Conservation (phyloP, 1,140 invertebrate genomes). For the Conus betulinus region DNA sequence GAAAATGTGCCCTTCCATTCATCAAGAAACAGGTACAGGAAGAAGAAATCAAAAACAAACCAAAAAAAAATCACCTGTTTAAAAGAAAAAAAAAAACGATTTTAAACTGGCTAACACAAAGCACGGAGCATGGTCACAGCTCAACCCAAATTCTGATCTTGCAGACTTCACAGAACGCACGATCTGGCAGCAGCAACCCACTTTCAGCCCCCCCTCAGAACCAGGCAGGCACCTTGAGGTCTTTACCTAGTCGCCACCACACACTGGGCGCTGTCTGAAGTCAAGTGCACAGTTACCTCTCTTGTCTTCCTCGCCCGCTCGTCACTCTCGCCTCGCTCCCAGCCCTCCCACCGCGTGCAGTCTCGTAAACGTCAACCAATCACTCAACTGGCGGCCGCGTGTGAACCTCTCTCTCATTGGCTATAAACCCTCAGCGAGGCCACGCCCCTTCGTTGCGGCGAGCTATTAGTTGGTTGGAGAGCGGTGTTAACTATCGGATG, state of each 20-base stretch:
- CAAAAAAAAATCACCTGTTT: too few species aligned
- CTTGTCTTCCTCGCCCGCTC: neutral
- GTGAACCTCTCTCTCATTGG: neutral
- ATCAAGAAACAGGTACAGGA: too few species aligned
- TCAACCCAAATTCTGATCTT: too few species aligned
- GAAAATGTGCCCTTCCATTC: too few species aligned
- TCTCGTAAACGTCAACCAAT: conserved; percentile 17
- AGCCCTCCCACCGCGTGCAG: conserved; percentile 25
- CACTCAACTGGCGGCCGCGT: neutral
- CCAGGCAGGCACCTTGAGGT: too few species aligned
- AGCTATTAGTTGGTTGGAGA: neutral
- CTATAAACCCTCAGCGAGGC: neutral
- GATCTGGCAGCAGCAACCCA: too few species aligned
- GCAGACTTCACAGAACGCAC: too few species aligned
- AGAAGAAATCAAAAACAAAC: too few species aligned
- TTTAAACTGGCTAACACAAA: too few species aligned
- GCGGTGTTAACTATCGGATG: conserved; percentile 3
- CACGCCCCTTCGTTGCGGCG: neutral
- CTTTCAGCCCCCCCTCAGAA: too few species aligned
- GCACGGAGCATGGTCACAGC: too few species aligned
- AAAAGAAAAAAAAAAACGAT: too few species aligned
- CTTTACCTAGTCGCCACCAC: neutral
- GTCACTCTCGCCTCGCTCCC: neutral
- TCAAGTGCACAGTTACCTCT: neutral
- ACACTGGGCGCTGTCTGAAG: neutral